A percentile compares a stretch with the other conserved stretches of the same genome.
Conservation (phyloP, 2,797 vertebrate genomes). For the Antrozous pallidus region DNA sequence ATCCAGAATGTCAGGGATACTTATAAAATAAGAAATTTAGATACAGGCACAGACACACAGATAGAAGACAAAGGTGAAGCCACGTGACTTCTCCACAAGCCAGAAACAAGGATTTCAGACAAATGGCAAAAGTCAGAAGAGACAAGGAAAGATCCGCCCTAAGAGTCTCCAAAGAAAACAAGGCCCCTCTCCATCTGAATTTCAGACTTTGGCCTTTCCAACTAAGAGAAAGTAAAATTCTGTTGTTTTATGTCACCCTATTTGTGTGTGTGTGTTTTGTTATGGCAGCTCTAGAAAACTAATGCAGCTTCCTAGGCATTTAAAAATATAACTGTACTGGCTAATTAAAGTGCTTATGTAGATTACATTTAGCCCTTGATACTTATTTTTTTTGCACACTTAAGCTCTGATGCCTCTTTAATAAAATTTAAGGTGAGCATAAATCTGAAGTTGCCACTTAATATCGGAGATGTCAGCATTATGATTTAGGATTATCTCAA, state of each 20-base stretch:
- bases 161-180: not conserved
- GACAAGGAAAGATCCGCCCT: not conserved
- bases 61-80: not conserved
- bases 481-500: conserved; percentile 4
- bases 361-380: not conserved
- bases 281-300: not conserved
- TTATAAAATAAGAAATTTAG: not conserved
- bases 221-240: not conserved
- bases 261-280: not conserved
- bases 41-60: not conserved
- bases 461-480: not conserved
- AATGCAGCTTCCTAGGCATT: not conserved
- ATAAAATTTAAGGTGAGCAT: not conserved
- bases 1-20: no score
- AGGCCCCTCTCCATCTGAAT: not conserved
- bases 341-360: not conserved
- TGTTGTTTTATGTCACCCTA: not conserved
- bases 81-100: not conserved
- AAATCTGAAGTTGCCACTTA: conserved; percentile 32
- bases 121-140: not conserved
- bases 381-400: not conserved
- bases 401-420: not conserved
- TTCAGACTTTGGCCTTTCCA: not conserved
- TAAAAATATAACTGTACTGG: not conserved
- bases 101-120: not conserved